Conservation (phyloP, 2,888 invertebrate species). For the Silvanus unidentatus region DNA sequence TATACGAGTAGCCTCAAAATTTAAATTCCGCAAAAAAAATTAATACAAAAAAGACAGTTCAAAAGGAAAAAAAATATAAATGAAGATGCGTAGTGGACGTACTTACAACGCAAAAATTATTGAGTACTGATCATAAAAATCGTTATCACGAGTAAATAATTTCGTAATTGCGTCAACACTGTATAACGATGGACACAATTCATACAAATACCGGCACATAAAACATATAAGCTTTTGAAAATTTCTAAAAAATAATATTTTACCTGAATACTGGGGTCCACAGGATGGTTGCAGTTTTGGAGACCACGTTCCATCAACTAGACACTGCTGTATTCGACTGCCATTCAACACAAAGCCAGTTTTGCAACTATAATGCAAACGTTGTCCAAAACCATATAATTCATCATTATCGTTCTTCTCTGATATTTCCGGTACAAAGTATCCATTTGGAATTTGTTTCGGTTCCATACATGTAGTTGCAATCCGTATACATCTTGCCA, state of each 20-base stretch:
- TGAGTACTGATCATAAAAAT: too few relatives aligned
- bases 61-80: too few relatives aligned
- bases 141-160: too few relatives aligned
- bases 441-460: conserved; percentile 37
- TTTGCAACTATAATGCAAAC: conserved; percentile 41
- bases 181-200: too few relatives aligned
- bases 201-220: too few relatives aligned
- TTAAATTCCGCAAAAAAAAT: too few relatives aligned
- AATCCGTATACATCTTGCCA: conserved; percentile 33
- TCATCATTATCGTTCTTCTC: conserved; percentile 17
- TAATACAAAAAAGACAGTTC: too few relatives aligned
- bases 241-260: not conserved
- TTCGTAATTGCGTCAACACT: too few relatives aligned
- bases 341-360: conserved; percentile 38
- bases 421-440: conserved; percentile 30
- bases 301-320: conserved; percentile 42
- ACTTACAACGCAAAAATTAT: too few relatives aligned
- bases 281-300: conserved; percentile 28
- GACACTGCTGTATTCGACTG: conserved; percentile 35
- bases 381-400: conserved; percentile 30
- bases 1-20: too few relatives aligned
- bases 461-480: conserved; percentile 33
- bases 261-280: not conserved
- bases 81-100: too few relatives aligned
- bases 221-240: too few relatives aligned